A percentile compares a stretch with the other conserved stretches of the same genome.
These are phyloP conservation scores for Antheraea mylitta DNA, from an alignment of 1,140 invertebrate species.

Conservation along the genomic window DNA sequence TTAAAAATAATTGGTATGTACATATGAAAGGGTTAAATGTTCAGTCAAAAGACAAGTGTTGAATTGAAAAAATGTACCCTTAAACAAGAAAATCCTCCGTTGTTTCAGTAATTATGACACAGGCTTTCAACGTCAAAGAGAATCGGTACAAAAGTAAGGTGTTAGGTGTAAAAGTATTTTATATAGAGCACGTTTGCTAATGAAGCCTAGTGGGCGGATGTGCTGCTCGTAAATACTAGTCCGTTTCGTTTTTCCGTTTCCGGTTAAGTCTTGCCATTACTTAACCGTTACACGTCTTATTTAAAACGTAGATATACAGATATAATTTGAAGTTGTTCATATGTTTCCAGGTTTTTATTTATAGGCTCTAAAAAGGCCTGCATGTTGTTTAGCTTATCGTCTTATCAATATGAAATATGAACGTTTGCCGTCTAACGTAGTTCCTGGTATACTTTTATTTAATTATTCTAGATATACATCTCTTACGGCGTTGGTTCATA, in stretches of 20 bases:
- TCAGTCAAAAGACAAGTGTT: too few relatives aligned
- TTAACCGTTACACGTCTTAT: constrained; percentile 68
- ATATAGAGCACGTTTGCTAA: constrained; percentile 33
- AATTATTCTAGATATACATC: not conserved
- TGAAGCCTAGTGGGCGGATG: constrained; percentile 53
- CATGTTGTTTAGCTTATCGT: constrained; percentile 30
- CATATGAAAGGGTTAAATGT: too few relatives aligned
- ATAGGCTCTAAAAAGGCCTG: constrained; percentile 31
- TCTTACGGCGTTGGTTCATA: not conserved
- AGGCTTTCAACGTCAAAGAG: not conserved
- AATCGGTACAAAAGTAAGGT: not conserved
- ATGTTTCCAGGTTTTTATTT: constrained; percentile 30
- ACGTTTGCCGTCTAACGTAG: constrained; percentile 4
- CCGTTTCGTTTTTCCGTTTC: constrained; percentile 72
- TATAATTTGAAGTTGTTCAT: constrained; percentile 37
- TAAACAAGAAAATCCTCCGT: not conserved
- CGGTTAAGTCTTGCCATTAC: constrained; percentile 64
- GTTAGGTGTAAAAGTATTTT: constrained; percentile 11
- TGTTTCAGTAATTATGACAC: not conserved
- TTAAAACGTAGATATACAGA: constrained; percentile 40
- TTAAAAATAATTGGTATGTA: too few relatives aligned
- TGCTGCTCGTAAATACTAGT: constrained; percentile 64
- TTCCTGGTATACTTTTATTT: not conserved
- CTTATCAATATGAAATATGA: constrained; percentile 32
- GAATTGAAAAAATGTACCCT: not conserved